phyloP scores from a whole-genome alignment of 2,888 invertebrate species.

The Crepidodera aurea region DNA sequence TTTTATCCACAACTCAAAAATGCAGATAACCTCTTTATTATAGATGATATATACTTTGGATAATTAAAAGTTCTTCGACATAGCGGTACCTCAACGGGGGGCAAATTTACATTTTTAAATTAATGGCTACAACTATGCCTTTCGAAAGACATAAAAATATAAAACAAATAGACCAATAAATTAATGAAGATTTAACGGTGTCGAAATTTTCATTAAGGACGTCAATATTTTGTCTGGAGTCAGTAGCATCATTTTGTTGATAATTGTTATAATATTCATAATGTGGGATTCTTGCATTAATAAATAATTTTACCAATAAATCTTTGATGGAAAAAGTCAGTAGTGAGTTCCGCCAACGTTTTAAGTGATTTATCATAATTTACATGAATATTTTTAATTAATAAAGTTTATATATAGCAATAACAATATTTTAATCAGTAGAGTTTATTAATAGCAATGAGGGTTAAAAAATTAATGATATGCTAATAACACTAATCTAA shows the following conservation, averaged over 20 bases:
- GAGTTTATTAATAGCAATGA: background rate
- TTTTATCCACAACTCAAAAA: too few species aligned
- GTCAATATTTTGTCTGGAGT: background rate
- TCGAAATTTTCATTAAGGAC: background rate
- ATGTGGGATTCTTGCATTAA: background rate
- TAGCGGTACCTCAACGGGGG: background rate
- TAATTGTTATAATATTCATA: constrained; percentile 3
- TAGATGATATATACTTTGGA: background rate
- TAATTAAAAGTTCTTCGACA: background rate
- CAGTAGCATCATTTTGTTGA: background rate
- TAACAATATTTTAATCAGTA: background rate
- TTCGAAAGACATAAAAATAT: background rate
- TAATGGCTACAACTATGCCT: background rate
- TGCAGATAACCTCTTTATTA: background rate
- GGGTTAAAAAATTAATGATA: too few species aligned
- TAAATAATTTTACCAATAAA: background rate
- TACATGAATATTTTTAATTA: background rate
- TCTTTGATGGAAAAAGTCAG: background rate
- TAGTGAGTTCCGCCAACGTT: background rate
- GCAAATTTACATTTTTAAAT: background rate
- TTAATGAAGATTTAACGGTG: background rate
- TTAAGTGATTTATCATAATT: background rate
- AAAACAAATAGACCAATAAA: background rate
- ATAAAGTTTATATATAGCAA: background rate
- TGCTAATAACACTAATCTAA: too few species aligned